Evolutionary conservation across 2,888 invertebrate genomes (phyloP).

Genomic region (Hydriomena furcata): DNA sequence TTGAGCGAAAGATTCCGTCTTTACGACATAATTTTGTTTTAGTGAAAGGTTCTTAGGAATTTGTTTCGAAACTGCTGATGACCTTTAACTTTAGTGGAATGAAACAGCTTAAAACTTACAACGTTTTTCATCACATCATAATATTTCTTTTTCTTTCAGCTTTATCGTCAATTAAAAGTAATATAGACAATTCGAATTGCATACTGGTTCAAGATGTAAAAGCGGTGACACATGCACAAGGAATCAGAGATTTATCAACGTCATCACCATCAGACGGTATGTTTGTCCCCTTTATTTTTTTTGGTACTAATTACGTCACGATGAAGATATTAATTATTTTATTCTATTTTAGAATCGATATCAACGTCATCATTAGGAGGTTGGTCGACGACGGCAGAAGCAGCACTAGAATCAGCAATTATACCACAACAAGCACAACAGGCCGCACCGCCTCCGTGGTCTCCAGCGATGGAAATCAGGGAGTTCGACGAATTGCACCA

Average conservation of each 20-base stretch:
- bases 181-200: slow-evolving; percentile 94
- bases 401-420: slow-evolving; percentile 80
- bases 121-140: slow-evolving; percentile 12
- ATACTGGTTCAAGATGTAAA: slow-evolving; percentile 95
- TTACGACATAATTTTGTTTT: slow-evolving; percentile 45
- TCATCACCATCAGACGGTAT: slow-evolving; percentile 78
- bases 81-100: slow-evolving; percentile 17
- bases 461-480: slow-evolving; percentile 90
- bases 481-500: slow-evolving; percentile 93
- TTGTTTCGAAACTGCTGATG: slow-evolving; percentile 23
- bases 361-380: slow-evolving; percentile 76
- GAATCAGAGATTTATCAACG: slow-evolving; percentile 87
- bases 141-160: slow-evolving; percentile 85
- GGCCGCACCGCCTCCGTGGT: slow-evolving; percentile 90
- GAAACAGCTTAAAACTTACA: slow-evolving; percentile 6
- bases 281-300: slow-evolving; percentile 22
- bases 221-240: slow-evolving; percentile 94
- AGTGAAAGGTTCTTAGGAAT: slow-evolving; percentile 32
- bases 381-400: slow-evolving; percentile 81
- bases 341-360: slow-evolving; percentile 85
- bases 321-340: slow-evolving; percentile 19
- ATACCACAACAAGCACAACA: slow-evolving; percentile 88
- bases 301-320: background rate
- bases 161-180: slow-evolving; percentile 94
- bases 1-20: slow-evolving; percentile 55